Conservation (phyloP, 2,888 invertebrate genomes). For the Peribatodes rhomboidaria region DNA sequence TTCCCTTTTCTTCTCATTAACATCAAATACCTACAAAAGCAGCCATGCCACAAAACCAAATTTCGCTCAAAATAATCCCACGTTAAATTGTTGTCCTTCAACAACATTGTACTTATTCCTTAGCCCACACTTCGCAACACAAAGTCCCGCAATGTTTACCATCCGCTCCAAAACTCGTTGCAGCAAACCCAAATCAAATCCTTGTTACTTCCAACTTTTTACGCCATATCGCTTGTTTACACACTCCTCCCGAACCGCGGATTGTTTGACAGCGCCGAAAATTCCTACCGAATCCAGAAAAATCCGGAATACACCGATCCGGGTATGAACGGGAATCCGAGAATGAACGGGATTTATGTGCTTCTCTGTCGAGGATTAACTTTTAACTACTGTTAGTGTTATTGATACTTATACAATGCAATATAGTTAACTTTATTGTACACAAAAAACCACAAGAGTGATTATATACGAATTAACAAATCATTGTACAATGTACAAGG, state of each 20-base stretch:
- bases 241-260: conserved; percentile 38
- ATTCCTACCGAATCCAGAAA: conserved; percentile 33
- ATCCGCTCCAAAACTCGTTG: conserved; percentile 38
- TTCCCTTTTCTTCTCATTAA: too few relatives aligned
- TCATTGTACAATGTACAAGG: too few relatives aligned
- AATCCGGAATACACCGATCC: conserved; percentile 38
- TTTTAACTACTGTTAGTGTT: conserved; percentile 20
- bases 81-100: not conserved
- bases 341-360: conserved; percentile 50
- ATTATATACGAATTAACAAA: too few relatives aligned
- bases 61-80: not conserved
- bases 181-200: conserved; percentile 39
- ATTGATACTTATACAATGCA: not conserved
- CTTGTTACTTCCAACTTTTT: conserved; percentile 43
- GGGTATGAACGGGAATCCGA: too few relatives aligned
- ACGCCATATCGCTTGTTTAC: conserved; percentile 45
- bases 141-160: conserved; percentile 20
- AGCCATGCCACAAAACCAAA: not conserved
- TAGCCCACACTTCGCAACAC: not conserved
- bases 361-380: conserved; percentile 45
- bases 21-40: not conserved
- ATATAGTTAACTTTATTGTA: too few relatives aligned
- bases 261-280: conserved; percentile 39
- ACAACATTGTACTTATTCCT: not conserved
- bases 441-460: too few relatives aligned